Percentiles rank a stretch among this genome's conserved stretches.
Conservation (phyloP, 1,140 invertebrate genomes). For the Brachystomella parvula region DNA sequence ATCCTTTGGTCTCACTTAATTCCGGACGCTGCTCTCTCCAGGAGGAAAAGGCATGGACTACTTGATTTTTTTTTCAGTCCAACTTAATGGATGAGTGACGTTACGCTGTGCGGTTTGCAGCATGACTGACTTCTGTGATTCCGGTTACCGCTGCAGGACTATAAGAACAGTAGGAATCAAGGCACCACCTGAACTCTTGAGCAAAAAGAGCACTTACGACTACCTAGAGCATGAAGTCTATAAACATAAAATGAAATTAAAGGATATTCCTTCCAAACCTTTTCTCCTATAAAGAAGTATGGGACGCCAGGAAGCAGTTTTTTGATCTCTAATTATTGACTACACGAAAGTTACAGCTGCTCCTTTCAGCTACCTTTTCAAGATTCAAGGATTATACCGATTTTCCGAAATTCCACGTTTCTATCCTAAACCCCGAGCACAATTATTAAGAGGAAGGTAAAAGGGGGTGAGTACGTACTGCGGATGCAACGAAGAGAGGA, state of each 20-base stretch:
- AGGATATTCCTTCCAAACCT: neutral
- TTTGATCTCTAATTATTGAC: too few relatives aligned
- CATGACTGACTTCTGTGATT: constrained; percentile 17
- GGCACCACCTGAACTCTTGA: too few relatives aligned
- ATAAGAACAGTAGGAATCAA: too few relatives aligned
- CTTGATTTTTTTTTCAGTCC: neutral
- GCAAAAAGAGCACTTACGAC: neutral
- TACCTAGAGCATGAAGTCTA: neutral
- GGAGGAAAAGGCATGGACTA: too few relatives aligned
- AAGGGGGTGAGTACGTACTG: too few relatives aligned
- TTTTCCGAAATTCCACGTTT: too few relatives aligned
- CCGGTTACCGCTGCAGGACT: constrained; percentile 8
- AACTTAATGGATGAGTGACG: neutral
- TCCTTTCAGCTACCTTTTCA: too few relatives aligned
- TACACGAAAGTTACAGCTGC: too few relatives aligned
- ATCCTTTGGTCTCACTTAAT: neutral
- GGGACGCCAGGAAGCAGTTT: neutral
- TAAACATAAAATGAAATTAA: neutral
- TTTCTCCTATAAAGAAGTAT: neutral
- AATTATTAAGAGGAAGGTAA: too few relatives aligned
- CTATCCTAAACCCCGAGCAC: too few relatives aligned
- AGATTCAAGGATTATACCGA: too few relatives aligned
- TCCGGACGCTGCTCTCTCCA: neutral
- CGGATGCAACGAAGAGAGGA: too few relatives aligned
- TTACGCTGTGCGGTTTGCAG: neutral